Base-by-base conservation (phyloP, 1,140 invertebrate species). In the Idris sp. region DNA sequence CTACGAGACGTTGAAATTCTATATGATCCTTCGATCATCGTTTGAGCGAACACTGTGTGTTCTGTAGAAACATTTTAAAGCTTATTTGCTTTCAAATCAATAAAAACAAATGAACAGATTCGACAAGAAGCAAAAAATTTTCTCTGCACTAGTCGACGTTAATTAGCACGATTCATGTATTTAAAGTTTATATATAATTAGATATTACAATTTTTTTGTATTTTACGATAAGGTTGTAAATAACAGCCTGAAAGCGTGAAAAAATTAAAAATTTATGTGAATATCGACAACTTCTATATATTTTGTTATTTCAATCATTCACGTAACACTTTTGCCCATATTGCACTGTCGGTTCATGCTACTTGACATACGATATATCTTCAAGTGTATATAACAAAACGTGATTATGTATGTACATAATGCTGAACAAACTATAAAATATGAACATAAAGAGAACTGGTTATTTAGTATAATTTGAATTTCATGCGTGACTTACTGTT, bases 401-500 rank as follows among this genome's bases (percentile, higher is more conserved):
- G 72, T 81, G 78, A 83, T 81, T 83, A 79, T 84, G 72, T 77
- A 81, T 82, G 78, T 84, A 83, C 78, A 83, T 84, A 82, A 74
- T 80, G 77, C 82, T 82, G 83, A 79, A 83, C 77, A 77, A 81
- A 81, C 77, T 79, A 82, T 79, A 79, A 84, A 77, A 80, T 79
- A 83, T 77, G 64, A 84, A 85, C 83, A 86, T 80, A 83, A 76
- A 83, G 68, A 79, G 76, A 83, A 86, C 81, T 83, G 79, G 80
- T 85, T 86, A 85, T 83, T 84, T 87, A 86, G 81, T 84, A 85
- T 83, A 84, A 85, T 79, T 73, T 77, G 74, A 79, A 41, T 76
- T 79, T 77, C 38, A 76, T 68, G 61, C 36, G 78, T 78, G 33
- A 89, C 92, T 92, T 88, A 95, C 93, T 90, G 91, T 89, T 69